These are phyloP conservation scores for Melanostigma gelatinosum DNA, from an alignment of 2,113 vertebrate species.

Conservation along the genomic window DNA sequence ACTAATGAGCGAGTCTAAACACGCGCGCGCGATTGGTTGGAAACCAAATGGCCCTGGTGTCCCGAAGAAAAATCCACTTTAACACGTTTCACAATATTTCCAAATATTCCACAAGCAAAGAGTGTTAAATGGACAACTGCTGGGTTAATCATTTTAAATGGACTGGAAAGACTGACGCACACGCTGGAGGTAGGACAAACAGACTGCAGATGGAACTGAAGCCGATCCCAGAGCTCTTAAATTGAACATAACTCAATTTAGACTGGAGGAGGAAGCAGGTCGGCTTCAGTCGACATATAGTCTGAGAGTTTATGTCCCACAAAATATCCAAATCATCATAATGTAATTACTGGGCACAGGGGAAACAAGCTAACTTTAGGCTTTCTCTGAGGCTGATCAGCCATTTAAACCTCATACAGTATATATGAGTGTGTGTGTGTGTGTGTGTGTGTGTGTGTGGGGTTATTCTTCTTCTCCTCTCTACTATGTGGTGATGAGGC, in stretches of 20 bases:
- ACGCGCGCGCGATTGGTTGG: slow-evolving; percentile 2
- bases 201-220: slow-evolving; percentile 43
- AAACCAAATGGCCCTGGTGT: slow-evolving; percentile 44
- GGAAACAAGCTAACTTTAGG: not conserved
- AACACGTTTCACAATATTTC: slow-evolving; percentile 22
- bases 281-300: not conserved
- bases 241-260: slow-evolving; percentile 60
- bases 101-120: slow-evolving; percentile 21
- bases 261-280: slow-evolving; percentile 20
- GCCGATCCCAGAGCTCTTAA: slow-evolving; percentile 16
- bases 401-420: not conserved
- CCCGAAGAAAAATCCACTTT: slow-evolving; percentile 17
- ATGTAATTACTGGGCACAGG: slow-evolving; percentile 1
- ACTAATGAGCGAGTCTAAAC: slow-evolving; percentile 27
- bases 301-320: not conserved
- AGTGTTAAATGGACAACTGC: slow-evolving; percentile 47
- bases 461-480: not conserved
- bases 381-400: not conserved
- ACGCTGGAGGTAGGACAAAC: slow-evolving; percentile 22
- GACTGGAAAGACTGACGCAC: slow-evolving; percentile 68
- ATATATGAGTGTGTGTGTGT: not conserved
- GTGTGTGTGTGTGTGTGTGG: not conserved
- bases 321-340: not conserved
- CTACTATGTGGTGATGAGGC: not conserved
- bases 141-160: slow-evolving; percentile 71